phyloP scores from a whole-genome alignment of 2,888 invertebrate genomes.

The Oxycera nigricornis region DNA sequence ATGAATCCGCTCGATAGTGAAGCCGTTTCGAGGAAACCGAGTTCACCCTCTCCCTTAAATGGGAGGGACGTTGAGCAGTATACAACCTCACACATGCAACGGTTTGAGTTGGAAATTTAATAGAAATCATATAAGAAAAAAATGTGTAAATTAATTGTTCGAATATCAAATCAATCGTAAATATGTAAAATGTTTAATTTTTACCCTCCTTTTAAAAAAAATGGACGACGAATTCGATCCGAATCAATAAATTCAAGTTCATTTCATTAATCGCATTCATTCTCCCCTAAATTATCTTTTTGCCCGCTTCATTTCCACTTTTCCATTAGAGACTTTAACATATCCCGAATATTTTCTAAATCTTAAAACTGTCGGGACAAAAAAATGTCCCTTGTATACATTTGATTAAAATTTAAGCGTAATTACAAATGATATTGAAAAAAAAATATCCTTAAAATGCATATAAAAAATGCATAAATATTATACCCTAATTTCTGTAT shows the following conservation, averaged over 20 bases:
- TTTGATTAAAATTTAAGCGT: no score
- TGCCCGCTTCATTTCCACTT: not conserved
- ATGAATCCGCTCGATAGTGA: constrained; percentile 34
- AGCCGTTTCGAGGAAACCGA: constrained; percentile 33
- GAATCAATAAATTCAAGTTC: not conserved
- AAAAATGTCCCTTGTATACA: no score
- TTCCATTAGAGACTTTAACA: not conserved
- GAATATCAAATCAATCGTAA: not conserved
- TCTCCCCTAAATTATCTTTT: not conserved
- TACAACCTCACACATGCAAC: constrained; percentile 66
- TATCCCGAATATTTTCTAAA: no score
- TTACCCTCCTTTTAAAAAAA: no score
- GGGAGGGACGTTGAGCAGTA: constrained; percentile 74
- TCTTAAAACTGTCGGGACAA: no score
- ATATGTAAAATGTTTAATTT: not conserved
- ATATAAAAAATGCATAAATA: not conserved
- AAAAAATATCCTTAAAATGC: not conserved
- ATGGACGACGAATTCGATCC: no score
- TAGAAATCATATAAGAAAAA: not conserved
- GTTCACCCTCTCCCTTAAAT: constrained; percentile 67
- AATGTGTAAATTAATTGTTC: not conserved
- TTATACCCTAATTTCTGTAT: not conserved
- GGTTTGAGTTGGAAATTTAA: constrained; percentile 67
- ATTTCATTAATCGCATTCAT: not conserved
- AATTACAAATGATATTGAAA: no score